phyloP scores from a whole-genome alignment of 2,888 invertebrate genomes.

The Gonocerus acuteangulatus region DNA sequence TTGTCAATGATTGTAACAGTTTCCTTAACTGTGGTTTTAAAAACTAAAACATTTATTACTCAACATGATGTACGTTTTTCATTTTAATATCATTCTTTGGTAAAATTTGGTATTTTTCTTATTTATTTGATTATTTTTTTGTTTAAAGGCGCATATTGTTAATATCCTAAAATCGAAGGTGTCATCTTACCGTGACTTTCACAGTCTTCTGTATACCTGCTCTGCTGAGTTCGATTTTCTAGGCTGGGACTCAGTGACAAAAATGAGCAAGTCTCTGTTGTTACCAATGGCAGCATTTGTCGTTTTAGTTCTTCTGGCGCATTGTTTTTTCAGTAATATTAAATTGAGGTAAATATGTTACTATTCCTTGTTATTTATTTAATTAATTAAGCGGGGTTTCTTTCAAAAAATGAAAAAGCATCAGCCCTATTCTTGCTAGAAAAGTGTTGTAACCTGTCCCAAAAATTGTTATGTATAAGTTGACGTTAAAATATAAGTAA shows the following conservation, averaged over 20 bases:
- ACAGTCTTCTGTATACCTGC: conserved; percentile 70
- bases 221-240: conserved; percentile 68
- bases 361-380: too few relatives aligned
- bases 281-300: conserved; percentile 52
- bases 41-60: conserved; percentile 42
- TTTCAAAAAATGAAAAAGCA: too few relatives aligned
- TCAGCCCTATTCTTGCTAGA: too few relatives aligned
- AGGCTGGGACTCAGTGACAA: conserved; percentile 49
- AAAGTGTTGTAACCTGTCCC: too few relatives aligned
- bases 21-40: conserved; percentile 44
- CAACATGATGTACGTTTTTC: conserved; percentile 42
- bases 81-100: background rate
- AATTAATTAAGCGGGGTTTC: too few relatives aligned
- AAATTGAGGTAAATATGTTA: conserved; percentile 23
- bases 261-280: conserved; percentile 50
- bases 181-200: conserved; percentile 59
- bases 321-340: conserved; percentile 23
- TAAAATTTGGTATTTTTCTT: background rate
- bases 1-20: conserved; percentile 36
- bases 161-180: conserved; percentile 65
- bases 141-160: conserved; percentile 56
- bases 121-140: conserved; percentile 3
- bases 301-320: conserved; percentile 38
- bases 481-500: too few relatives aligned
- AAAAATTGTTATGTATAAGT: too few relatives aligned